Percentiles rank a stretch among this genome's conserved stretches.
These are phyloP conservation scores for Drosophila dives DNA, from an alignment of 2,888 invertebrate genomes.

Conservation along the genomic window DNA sequence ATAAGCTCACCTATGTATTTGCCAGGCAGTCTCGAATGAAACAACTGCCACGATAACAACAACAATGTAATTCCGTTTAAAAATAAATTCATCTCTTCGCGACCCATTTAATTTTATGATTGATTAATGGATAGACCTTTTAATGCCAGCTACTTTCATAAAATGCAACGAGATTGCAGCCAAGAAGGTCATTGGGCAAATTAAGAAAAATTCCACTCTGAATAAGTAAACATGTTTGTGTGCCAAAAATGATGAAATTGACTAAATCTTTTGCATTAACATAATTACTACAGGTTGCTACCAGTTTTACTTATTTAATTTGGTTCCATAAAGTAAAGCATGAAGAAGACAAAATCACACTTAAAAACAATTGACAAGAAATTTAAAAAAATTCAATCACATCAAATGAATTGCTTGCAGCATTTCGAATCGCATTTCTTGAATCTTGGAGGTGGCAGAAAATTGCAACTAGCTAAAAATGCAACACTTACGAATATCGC, in stretches of 20 bases:
- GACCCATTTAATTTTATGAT: not conserved
- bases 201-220: not conserved
- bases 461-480: constrained; percentile 42
- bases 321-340: not conserved
- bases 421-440: constrained; percentile 44
- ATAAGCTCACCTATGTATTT: not conserved
- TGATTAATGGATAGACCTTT: not conserved
- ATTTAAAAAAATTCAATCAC: constrained; percentile 26
- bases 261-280: not conserved
- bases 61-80: not conserved
- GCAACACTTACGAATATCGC: constrained; percentile 32
- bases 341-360: not conserved
- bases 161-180: not conserved
- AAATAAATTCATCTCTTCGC: not conserved
- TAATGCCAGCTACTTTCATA: too few species aligned
- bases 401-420: constrained; percentile 53
- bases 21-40: not conserved
- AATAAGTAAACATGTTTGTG: not conserved
- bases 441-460: constrained; percentile 18
- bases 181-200: not conserved
- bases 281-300: not conserved
- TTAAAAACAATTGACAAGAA: not conserved
- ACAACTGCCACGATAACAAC: not conserved
- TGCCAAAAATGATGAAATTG: not conserved
- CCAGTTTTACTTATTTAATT: constrained; percentile 4